Evolutionary conservation across 2,797 vertebrate species (phyloP), one percentile per base, ranked within the genome.

Genomic region (Coregonus suidteri): DNA sequence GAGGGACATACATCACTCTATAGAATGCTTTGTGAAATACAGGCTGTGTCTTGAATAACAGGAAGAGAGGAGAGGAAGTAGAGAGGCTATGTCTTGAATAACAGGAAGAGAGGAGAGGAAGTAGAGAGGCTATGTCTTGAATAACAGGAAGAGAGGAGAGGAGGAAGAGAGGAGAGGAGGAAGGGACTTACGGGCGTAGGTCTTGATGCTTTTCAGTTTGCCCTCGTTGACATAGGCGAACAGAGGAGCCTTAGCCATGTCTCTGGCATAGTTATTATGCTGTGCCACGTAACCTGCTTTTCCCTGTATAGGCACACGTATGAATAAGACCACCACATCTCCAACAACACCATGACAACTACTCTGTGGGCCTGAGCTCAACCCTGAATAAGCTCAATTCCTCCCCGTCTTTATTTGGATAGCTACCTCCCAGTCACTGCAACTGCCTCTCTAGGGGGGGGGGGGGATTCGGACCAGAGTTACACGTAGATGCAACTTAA

Each of bases 161-260:
- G 31, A 65, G 6, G 1, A 59, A 68, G 62, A 0, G 3, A 20
- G 51, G 0, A 1, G 15, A 16, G 2, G 41, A 56, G 64, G 41
- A 1, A 41, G 1, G 9, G 2, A 83, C 94, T 91, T 88, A 96
- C 95, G 56, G 53, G 92, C 82, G 77, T 93, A 97, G 0, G 95
- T 96, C 79, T 93, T 84, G 15, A 92, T 94, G 20, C 81, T 89
- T 79, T 86, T 94, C 64, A 96, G 92, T 70, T 86, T 92, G 47
- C 92, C 89, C 75, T 96, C 94, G 2, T 96, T 91, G 30, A 96
- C 93, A 0, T 82, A 87, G 7, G 82, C 84, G 84, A 97, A 97
- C 20, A 96, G 91, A 1, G 90, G 91, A 35, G 85, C 86, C 0
- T 64, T 75, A 83, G 96, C 94, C 0, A 35, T 85, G 89, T 96